These are phyloP conservation scores for Himalopsyche anomala DNA, from an alignment of 2,888 invertebrate species.

Conservation along the genomic window DNA sequence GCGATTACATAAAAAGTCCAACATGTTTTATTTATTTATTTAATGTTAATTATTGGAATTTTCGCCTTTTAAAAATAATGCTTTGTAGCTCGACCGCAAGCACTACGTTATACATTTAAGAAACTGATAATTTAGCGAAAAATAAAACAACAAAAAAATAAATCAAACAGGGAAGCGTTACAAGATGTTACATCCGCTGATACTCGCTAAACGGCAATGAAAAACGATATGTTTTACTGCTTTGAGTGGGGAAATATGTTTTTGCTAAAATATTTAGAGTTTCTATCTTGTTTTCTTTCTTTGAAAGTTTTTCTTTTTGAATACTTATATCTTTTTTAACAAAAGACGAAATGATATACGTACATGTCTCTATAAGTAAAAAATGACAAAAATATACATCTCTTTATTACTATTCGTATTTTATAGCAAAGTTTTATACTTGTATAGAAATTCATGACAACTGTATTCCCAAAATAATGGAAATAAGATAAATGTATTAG, in stretches of 20 bases:
- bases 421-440: too few species aligned
- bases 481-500: too few species aligned
- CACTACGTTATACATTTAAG: constrained; percentile 15
- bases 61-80: not conserved
- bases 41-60: not conserved
- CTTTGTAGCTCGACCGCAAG: not conserved
- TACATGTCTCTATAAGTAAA: too few species aligned
- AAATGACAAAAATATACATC: too few species aligned
- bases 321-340: not conserved
- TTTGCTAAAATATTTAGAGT: constrained; percentile 2
- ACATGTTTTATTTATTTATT: constrained; percentile 25
- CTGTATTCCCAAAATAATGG: too few species aligned
- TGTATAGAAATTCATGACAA: too few species aligned
- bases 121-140: constrained; percentile 14
- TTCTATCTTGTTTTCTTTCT: not conserved
- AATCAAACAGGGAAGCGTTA: constrained; percentile 4
- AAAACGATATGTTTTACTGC: constrained; percentile 26
- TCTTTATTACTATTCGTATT: too few species aligned
- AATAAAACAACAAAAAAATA: constrained; percentile 26
- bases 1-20: not conserved
- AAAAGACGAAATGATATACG: not conserved
- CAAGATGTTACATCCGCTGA: constrained; percentile 30
- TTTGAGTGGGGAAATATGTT: not conserved
- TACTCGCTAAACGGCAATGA: constrained; percentile 7
- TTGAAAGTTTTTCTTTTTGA: not conserved